phyloP scores from a whole-genome alignment of 2,797 vertebrate genomes.

The Acanthornis magna region DNA sequence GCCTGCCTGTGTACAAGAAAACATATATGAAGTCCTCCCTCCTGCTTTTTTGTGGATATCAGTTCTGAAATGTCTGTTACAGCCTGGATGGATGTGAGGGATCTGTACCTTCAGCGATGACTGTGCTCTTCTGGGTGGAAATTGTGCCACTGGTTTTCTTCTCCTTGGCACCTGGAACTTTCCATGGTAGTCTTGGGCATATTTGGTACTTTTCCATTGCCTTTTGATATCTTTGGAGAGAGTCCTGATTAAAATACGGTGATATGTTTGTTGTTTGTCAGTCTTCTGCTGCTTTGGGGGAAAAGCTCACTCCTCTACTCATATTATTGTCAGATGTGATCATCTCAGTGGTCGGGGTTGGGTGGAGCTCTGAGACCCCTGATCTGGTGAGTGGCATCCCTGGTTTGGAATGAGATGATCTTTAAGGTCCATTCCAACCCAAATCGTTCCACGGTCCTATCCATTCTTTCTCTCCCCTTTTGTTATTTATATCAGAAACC shows the following conservation, averaged over 20 bases:
- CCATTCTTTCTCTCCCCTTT: not conserved
- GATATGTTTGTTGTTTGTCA: not conserved
- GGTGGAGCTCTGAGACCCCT: too few species aligned
- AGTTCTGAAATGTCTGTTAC: not conserved
- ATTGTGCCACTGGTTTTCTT: not conserved
- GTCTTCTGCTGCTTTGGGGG: not conserved
- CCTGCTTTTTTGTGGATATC: not conserved
- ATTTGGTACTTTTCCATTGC: not conserved
- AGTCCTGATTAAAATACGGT: not conserved
- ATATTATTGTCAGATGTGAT: not conserved
- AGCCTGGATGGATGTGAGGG: not conserved
- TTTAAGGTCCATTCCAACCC: not conserved
- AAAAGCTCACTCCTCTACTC: not conserved
- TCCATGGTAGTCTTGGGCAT: not conserved
- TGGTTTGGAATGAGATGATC: not conserved
- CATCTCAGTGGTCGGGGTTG: not conserved
- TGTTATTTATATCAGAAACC: not conserved
- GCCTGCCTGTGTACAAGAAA: not conserved
- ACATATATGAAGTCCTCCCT: not conserved
- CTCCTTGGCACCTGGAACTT: not conserved
- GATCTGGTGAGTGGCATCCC: not conserved
- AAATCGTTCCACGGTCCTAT: not conserved
- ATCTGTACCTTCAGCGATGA: not conserved
- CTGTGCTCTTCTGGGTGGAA: not conserved
- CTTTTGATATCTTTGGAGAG: not conserved